phyloP scores from a whole-genome alignment of 2,888 invertebrate species.

The Lithophane semibrunnea region DNA sequence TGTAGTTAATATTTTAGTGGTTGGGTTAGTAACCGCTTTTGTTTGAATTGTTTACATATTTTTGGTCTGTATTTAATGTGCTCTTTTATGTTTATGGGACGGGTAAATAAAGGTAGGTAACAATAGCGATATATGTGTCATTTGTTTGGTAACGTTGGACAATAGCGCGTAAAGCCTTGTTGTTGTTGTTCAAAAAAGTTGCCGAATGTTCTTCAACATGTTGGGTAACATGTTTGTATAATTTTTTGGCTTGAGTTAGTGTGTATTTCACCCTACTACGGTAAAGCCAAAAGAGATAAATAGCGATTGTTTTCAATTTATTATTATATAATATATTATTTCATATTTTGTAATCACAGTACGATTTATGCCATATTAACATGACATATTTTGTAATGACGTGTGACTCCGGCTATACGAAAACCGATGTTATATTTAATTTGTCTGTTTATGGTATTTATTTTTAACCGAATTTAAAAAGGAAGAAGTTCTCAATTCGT shows the following conservation, averaged over 20 bases:
- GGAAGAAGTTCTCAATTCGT: no score
- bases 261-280: no score
- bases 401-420: no score
- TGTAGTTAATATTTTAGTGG: constrained; percentile 29
- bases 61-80: constrained; percentile 11
- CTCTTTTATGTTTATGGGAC: background rate
- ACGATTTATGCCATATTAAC: no score
- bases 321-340: no score
- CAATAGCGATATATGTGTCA: background rate
- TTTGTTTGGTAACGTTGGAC: background rate
- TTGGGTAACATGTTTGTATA: background rate
- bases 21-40: constrained; percentile 19
- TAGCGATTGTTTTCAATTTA: no score
- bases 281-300: no score
- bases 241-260: background rate
- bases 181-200: background rate
- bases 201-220: background rate
- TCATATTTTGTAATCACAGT: no score
- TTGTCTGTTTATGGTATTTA: no score
- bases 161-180: background rate
- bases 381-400: no score
- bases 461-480: no score
- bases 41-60: constrained; percentile 21
- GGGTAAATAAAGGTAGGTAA: background rate
- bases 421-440: no score